phyloP scores from a whole-genome alignment of 2,797 vertebrate species.

The Alcedo atthis region DNA sequence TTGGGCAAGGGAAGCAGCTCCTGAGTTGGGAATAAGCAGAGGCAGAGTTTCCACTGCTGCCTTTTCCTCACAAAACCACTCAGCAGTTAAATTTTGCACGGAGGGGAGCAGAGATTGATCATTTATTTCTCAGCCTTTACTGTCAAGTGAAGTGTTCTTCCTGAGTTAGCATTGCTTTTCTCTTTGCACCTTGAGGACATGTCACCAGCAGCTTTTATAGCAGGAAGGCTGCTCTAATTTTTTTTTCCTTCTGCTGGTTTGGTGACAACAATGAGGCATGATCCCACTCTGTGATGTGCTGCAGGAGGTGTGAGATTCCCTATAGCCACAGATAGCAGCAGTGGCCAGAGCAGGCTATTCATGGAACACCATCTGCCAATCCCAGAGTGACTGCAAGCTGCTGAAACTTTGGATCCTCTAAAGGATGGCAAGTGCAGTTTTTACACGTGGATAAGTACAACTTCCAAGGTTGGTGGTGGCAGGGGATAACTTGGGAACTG shows the following conservation, averaged over 20 bases:
- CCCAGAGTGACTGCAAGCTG: not conserved
- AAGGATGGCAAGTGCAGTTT: not conserved
- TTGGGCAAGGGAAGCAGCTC: not conserved
- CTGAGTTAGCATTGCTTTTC: not conserved
- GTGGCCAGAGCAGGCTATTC: not conserved
- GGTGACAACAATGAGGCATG: not conserved
- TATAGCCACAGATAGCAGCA: not conserved
- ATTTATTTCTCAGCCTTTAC: not conserved
- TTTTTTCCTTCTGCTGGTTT: not conserved
- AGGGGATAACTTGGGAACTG: not conserved
- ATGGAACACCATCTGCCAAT: not conserved
- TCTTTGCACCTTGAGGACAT: not conserved
- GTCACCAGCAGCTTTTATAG: not conserved
- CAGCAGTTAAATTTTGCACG: not conserved
- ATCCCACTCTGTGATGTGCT: not conserved
- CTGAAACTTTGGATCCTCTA: not conserved
- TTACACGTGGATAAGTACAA: not conserved
- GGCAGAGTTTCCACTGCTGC: not conserved
- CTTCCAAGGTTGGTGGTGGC: not conserved
- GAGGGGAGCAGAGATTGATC: not conserved
- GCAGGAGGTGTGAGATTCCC: not conserved
- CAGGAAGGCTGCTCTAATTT: not conserved
- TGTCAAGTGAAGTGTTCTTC: not conserved
- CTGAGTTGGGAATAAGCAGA: not conserved
- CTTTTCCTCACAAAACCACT: not conserved